These are phyloP conservation scores for Chelonus formosanus DNA, from an alignment of 2,888 invertebrate genomes.

Conservation along the genomic window DNA sequence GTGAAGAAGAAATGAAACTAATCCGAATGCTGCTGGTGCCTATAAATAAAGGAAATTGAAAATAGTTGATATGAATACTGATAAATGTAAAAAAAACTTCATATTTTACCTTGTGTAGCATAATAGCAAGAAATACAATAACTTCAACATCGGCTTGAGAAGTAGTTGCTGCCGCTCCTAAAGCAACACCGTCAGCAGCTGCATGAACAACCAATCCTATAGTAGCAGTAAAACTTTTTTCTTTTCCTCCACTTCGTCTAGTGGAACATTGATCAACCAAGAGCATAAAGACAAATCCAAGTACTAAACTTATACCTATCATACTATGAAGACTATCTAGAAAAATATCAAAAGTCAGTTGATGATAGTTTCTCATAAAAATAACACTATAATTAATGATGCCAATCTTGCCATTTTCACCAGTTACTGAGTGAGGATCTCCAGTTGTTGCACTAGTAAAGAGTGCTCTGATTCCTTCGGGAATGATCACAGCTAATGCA, in stretches of 20 bases:
- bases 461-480: conserved; percentile 93
- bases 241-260: conserved; percentile 71
- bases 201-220: conserved; percentile 98
- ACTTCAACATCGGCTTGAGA: conserved; percentile 96
- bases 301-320: conserved; percentile 91
- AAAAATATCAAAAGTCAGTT: conserved; percentile 29
- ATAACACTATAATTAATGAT: no score
- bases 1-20: conserved; percentile 96
- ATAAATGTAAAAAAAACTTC: neutral
- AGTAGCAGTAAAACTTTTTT: conserved; percentile 90
- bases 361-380: neutral
- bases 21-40: conserved; percentile 98
- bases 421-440: conserved; percentile 18
- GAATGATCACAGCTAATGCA: conserved; percentile 96
- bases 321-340: conserved; percentile 75
- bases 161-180: conserved; percentile 98
- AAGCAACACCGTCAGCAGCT: conserved; percentile 97
- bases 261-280: conserved; percentile 87
- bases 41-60: conserved; percentile 53
- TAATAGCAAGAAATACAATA: conserved; percentile 97
- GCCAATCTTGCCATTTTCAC: conserved; percentile 32
- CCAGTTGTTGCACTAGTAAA: conserved; percentile 59
- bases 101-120: conserved; percentile 87
- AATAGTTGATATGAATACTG: neutral
- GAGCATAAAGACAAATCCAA: conserved; percentile 98